phyloP scores from a whole-genome alignment of 2,113 vertebrate genomes.

The Columba livia region DNA sequence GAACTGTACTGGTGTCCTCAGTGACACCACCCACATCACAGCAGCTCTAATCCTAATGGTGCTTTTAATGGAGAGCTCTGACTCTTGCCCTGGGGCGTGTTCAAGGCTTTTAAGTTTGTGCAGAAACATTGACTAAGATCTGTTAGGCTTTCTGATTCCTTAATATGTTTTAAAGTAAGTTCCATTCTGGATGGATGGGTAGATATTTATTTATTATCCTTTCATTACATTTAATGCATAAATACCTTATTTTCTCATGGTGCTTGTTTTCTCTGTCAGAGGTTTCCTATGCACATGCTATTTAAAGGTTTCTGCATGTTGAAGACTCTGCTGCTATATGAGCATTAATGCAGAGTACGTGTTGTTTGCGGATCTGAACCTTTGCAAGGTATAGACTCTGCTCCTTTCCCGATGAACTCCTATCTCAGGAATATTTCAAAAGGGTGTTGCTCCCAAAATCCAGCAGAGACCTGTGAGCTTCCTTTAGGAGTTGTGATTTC shows the following conservation, averaged over 20 bases:
- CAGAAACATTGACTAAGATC: slow-evolving; percentile 14
- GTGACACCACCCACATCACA: slow-evolving; percentile 46
- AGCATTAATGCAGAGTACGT: neutral
- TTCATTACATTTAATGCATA: neutral
- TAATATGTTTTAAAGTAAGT: slow-evolving; percentile 11
- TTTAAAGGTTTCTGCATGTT: neutral
- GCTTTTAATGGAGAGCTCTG: slow-evolving; percentile 30
- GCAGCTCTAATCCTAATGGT: slow-evolving; percentile 17
- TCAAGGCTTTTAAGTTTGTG: slow-evolving; percentile 35
- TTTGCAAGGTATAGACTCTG: neutral
- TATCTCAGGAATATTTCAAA: neutral
- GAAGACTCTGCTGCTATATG: neutral
- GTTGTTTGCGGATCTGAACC: neutral
- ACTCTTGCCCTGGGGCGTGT: neutral
- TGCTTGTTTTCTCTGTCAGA: neutral
- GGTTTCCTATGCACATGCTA: neutral
- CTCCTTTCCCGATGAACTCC: neutral
- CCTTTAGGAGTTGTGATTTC: neutral
- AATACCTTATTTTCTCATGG: neutral
- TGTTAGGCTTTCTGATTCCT: slow-evolving; percentile 19
- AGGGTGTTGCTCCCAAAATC: neutral
- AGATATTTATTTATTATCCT: neutral
- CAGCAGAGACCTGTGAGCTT: neutral
- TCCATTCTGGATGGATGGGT: neutral
- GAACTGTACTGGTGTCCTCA: neutral